Conservation (phyloP, 37 sponge, comb jelly and placozoan species). For the Diacarnus erythraeanus region DNA sequence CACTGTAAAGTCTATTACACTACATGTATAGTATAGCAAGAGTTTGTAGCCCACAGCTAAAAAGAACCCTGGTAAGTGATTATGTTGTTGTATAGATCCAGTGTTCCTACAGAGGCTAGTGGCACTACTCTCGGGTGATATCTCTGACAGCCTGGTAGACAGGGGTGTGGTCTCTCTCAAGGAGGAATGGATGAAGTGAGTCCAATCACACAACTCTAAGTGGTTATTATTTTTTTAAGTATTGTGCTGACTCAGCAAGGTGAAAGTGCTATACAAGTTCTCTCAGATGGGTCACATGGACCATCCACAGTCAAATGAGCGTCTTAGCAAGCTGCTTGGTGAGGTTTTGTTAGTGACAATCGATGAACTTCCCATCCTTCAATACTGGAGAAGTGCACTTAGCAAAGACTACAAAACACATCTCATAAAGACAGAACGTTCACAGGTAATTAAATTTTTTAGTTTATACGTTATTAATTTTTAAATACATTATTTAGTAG, state of each 20-base stretch:
- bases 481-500: background rate
- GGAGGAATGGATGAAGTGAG: slow-evolving; percentile 82
- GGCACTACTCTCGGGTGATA: slow-evolving; percentile 36
- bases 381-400: slow-evolving; percentile 67
- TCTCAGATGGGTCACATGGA: slow-evolving; percentile 62
- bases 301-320: slow-evolving; percentile 41
- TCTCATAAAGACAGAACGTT: slow-evolving; percentile 1
- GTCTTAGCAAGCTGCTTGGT: slow-evolving; percentile 37
- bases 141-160: slow-evolving; percentile 36
- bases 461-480: background rate
- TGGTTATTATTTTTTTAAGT: background rate
- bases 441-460: background rate
- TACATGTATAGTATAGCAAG: too few relatives aligned
- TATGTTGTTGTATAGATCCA: slow-evolving; percentile 28
- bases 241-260: slow-evolving; percentile 6
- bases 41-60: too few relatives aligned
- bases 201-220: background rate
- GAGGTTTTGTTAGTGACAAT: slow-evolving; percentile 41
- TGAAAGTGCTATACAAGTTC: slow-evolving; percentile 77
- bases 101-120: slow-evolving; percentile 44
- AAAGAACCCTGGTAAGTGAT: too few relatives aligned
- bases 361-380: slow-evolving; percentile 60
- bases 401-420: slow-evolving; percentile 55
- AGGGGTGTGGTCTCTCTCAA: slow-evolving; percentile 54
- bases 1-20: too few relatives aligned